Evolutionary conservation across 2,888 invertebrate genomes (phyloP).

Genomic region (Xestia xanthographa): DNA sequence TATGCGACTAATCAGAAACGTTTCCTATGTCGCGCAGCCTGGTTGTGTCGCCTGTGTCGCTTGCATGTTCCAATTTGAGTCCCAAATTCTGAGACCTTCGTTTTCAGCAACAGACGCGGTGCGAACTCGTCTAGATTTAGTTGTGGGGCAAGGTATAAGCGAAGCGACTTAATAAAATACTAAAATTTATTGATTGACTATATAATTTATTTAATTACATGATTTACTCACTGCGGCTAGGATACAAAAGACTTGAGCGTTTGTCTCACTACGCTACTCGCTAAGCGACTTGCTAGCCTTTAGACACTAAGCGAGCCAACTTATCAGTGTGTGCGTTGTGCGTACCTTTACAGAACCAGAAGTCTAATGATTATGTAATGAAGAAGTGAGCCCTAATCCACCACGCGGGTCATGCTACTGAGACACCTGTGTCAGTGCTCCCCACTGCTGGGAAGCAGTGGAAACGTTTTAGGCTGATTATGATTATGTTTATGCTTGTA

Average conservation of each 20-base stretch:
- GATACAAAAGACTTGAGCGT: not conserved
- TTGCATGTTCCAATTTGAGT: conserved; percentile 76
- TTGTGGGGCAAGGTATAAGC: conserved; percentile 36
- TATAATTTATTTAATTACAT: too few relatives aligned
- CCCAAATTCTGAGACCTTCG: conserved; percentile 74
- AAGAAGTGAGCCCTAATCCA: not conserved
- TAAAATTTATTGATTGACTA: not conserved
- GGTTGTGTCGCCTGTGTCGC: conserved; percentile 57
- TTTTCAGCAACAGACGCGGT: conserved; percentile 60
- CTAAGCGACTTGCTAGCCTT: not conserved
- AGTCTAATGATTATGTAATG: not conserved
- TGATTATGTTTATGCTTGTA: not conserved
- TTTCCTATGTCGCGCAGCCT: conserved; percentile 57
- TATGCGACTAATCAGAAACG: conserved; percentile 49
- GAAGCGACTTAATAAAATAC: conserved; percentile 13
- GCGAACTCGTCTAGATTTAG: conserved; percentile 59
- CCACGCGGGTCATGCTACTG: not conserved
- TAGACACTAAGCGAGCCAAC: not conserved
- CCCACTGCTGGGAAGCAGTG: not conserved
- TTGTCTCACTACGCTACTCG: not conserved
- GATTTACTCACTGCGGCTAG: not conserved
- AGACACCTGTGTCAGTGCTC: not conserved
- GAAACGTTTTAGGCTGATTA: not conserved
- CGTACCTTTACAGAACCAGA: not conserved
- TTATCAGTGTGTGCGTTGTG: not conserved